Evolutionary conservation across 2,888 invertebrate species (phyloP), one percentile per base, ranked within the genome.

Genomic region (Zygaena filipendulae): DNA sequence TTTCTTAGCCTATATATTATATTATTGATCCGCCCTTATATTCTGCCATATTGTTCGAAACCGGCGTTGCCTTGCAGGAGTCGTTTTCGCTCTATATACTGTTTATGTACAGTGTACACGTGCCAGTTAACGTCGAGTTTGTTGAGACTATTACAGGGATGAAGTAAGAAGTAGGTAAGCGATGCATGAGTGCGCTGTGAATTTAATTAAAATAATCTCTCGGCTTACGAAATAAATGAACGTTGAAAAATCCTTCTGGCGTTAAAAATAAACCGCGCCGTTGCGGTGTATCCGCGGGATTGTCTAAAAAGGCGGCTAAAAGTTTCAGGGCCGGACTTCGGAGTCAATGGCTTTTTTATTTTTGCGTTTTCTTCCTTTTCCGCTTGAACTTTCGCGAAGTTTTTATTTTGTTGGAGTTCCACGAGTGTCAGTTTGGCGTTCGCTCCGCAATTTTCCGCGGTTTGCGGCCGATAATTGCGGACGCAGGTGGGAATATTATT

Each of bases 341-440:
- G 63, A 77, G 75, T 77, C 77, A 72, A 77, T 72, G 69, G 70
- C 72, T 70, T 74, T 74, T 75, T 77, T 75, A 71, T 75, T 75
- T 70, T 59, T 60, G 51, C 69, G 60, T 68, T 75, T 74, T 68
- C 70, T 70, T 69, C 61, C 67, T 61, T 63, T 72, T 70, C 74
- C 74, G 72, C 63, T 72, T 69, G 70, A 74, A 74, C 71, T 77
- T 74, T 64, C 51, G 49, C 56, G 35, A 59, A 72, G 70, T 68
- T 74, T 69, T 74, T 74, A 67, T 71, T 74, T 72, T 60, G 67
- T 61, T 67, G 68, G 70, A 74, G 67, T 71, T 74, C 60, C 58
- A 55, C 67, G 71, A 74, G 74, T 77, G 74, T 77, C 77, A 72
- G 75, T 71, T 71, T 60, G 69, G 60, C 67, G 66, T 71, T 62